A percentile compares a stretch with the other conserved stretches of the same genome.
These are phyloP conservation scores for Platerodrilus igneus DNA, from an alignment of 2,888 invertebrate species.

Conservation along the genomic window DNA sequence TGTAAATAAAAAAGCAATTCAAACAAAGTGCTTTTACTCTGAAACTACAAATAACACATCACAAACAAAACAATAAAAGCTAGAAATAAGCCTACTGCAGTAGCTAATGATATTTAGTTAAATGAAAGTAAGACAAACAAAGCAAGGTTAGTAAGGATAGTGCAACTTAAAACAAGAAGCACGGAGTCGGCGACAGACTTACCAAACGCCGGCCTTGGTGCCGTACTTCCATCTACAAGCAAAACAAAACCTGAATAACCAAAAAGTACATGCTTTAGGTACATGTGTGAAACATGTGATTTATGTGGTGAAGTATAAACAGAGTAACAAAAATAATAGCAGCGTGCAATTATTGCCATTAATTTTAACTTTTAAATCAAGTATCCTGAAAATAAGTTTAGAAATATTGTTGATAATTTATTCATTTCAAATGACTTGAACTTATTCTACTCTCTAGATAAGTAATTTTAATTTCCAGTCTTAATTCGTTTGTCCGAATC, in stretches of 20 bases:
- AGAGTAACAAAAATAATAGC: not conserved
- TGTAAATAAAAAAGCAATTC: conserved; percentile 44
- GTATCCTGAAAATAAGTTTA: too few relatives aligned
- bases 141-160: conserved; percentile 16
- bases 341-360: not conserved
- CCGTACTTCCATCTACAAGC: conserved; percentile 52
- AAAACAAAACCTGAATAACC: conserved; percentile 49
- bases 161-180: conserved; percentile 24
- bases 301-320: not conserved
- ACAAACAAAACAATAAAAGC: conserved; percentile 16
- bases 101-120: conserved; percentile 23
- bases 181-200: conserved; percentile 36
- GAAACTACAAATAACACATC: not conserved
- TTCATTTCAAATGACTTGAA: too few relatives aligned
- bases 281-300: not conserved
- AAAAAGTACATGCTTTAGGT: conserved; percentile 33
- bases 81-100: conserved; percentile 13
- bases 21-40: too few relatives aligned
- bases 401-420: too few relatives aligned
- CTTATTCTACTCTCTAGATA: too few relatives aligned
- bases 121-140: conserved; percentile 37
- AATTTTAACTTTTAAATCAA: not conserved
- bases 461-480: too few relatives aligned
- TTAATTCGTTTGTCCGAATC: too few relatives aligned
- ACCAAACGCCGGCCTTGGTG: conserved; percentile 51